Base-by-base conservation (phyloP, 2,113 vertebrate genomes). In the Phoenicopterus ruber region DNA sequence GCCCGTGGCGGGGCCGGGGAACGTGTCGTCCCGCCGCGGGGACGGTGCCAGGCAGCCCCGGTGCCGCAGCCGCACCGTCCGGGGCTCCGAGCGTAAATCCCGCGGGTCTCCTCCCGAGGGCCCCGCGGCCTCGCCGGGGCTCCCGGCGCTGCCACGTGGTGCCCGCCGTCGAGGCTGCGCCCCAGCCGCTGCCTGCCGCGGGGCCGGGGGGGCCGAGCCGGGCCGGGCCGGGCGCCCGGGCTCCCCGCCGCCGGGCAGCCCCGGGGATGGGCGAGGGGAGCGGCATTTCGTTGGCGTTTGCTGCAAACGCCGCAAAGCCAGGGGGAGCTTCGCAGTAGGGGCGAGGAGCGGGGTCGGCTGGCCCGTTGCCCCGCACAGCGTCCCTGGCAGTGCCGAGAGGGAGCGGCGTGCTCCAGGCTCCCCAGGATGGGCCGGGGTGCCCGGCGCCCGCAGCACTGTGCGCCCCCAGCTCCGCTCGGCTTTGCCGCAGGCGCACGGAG, bases 21-120 rank as follows among this genome's bases (percentile, higher is more conserved):
- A 16, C 1, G 15, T 0, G 7, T 0, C 28, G 8, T 19, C 18
- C 49, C 7, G 2, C 10, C 9, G n/a, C 12, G 5, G 21, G 15
- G 26, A 46, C 28, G 31, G 79, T 12, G 22, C 31, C 46, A 3
- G 67, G 42, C 36, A 58, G 50, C 25, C 34, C 21, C 38, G 55
- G 19, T 49, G 36, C 16, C 34, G 50, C 62, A 18, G 69, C 38
- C 17, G 50, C 76, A 10, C 50, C 7, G 7, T 5, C 25, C 17
- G 25, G 26, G n/a, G 34, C 44, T 55, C 44, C 24, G 18, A 46
- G 21, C 7, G 6, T 3, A 29, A 36, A 65, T 16, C 25, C 49
- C 24, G 22, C 11, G 4, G 34, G 4, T 26, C 15, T 40, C 17
- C 38, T 14, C 5, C 9, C 38, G 57, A 29, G 52, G 58, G 22